phyloP scores from a whole-genome alignment of 2,113 vertebrate species.

The Myotis yumanensis region DNA sequence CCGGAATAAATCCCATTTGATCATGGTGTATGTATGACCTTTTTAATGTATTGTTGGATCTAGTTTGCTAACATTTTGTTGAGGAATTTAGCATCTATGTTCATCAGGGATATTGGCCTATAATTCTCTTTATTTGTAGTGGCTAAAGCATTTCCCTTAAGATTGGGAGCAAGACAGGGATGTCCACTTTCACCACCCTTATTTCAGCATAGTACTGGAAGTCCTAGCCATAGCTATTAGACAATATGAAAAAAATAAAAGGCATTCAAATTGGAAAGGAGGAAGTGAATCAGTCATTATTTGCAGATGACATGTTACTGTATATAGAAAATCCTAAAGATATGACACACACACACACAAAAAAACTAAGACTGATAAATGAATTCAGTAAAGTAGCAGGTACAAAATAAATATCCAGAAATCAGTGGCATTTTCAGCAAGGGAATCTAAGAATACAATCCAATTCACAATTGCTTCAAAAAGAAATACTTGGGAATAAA shows the following conservation, averaged over 20 bases:
- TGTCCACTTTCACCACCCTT: not conserved
- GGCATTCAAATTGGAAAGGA: not conserved
- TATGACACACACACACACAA: not conserved
- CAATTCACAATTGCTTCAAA: not conserved
- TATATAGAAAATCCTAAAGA: too few relatives aligned
- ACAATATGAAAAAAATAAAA: not conserved
- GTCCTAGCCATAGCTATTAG: not conserved
- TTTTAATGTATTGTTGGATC: not conserved
- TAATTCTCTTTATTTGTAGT: not conserved
- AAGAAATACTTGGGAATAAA: not conserved
- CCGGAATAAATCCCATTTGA: not conserved
- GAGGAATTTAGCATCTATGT: not conserved
- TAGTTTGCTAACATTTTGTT: not conserved
- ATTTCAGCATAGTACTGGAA: not conserved
- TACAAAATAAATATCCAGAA: not conserved
- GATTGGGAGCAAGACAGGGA: not conserved
- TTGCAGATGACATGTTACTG: too few relatives aligned
- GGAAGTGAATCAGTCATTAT: too few relatives aligned
- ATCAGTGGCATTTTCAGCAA: not conserved
- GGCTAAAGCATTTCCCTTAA: not conserved
- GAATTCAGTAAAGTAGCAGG: not conserved
- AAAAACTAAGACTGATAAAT: not conserved
- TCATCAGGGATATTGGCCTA: not conserved
- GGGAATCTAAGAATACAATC: not conserved
- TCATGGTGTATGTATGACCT: not conserved